phyloP scores from a whole-genome alignment of 2,797 vertebrate genomes.

The Distichodus sexfasciatus region DNA sequence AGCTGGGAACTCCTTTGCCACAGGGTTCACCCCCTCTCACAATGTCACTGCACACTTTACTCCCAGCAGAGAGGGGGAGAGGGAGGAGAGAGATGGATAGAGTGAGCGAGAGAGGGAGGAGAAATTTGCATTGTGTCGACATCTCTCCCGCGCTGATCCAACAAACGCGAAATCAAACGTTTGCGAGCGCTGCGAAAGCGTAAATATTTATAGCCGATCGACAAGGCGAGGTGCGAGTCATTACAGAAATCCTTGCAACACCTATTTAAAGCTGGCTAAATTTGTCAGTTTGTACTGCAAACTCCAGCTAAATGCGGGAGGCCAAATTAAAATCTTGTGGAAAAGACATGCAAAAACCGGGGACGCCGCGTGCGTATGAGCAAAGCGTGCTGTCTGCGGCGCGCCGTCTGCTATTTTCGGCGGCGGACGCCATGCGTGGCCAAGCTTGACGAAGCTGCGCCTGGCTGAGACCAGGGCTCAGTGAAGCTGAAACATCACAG shows the following conservation, averaged over 20 bases:
- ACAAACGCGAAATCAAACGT: slow-evolving; percentile 41
- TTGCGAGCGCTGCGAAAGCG: slow-evolving; percentile 8
- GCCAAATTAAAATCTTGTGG: background rate
- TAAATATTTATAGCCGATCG: slow-evolving; percentile 44
- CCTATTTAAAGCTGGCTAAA: slow-evolving; percentile 22
- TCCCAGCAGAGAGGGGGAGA: slow-evolving; percentile 22
- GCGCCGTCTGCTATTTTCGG: slow-evolving; percentile 48
- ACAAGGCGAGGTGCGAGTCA: slow-evolving; percentile 17
- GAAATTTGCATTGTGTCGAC: slow-evolving; percentile 34
- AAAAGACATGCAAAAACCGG: background rate
- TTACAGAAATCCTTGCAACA: slow-evolving; percentile 16
- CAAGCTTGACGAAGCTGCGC: slow-evolving; percentile 56
- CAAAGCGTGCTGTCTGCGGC: slow-evolving; percentile 8
- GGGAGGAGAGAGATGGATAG: slow-evolving; percentile 14
- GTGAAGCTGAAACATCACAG: slow-evolving; percentile 72
- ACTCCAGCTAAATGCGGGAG: slow-evolving; percentile 9
- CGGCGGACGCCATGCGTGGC: slow-evolving; percentile 50
- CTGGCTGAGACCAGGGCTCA: slow-evolving; percentile 61
- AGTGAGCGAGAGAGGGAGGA: background rate
- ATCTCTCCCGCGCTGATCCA: slow-evolving; percentile 26
- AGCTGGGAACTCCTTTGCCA: slow-evolving; percentile 54
- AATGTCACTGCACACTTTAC: slow-evolving; percentile 30
- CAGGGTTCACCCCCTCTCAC: slow-evolving; percentile 50
- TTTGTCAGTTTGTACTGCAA: slow-evolving; percentile 34
- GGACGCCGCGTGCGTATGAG: no score